phyloP scores from a whole-genome alignment of 30 jellyfish, hydroid and myxozoan species.

The Catostylus mosaicus region DNA sequence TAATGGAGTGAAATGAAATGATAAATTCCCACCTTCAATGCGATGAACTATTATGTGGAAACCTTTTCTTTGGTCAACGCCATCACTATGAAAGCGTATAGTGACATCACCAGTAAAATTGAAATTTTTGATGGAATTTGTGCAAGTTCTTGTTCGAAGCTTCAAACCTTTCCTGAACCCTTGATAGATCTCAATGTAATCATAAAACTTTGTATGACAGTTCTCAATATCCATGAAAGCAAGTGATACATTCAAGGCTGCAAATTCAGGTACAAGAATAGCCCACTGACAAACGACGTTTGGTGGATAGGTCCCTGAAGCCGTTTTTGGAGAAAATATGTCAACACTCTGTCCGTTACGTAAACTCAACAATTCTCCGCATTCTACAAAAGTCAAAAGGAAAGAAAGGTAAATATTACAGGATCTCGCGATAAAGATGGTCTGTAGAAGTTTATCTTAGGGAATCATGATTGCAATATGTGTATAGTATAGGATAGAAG shows the following conservation, averaged over 20 bases:
- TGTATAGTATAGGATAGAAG: too few relatives aligned
- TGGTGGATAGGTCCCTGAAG: slow-evolving; percentile 5
- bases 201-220: background rate
- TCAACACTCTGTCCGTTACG: background rate
- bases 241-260: background rate
- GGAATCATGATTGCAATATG: too few relatives aligned
- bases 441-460: too few relatives aligned
- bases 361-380: slow-evolving; percentile 3
- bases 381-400: slow-evolving; percentile 10
- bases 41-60: slow-evolving; percentile 2
- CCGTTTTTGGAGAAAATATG: slow-evolving; percentile 7
- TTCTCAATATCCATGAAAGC: slow-evolving; percentile 9
- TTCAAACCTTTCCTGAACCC: slow-evolving; percentile 11
- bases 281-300: slow-evolving; percentile 17
- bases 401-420: too few relatives aligned
- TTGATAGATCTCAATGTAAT: slow-evolving; percentile 5
- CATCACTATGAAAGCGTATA: slow-evolving; percentile 16
- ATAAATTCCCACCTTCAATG: slow-evolving; percentile 1
- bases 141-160: background rate
- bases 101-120: slow-evolving; percentile 15
- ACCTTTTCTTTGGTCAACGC: background rate
- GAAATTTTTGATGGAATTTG: background rate
- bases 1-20: too few relatives aligned
- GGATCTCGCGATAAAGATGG: too few relatives aligned
- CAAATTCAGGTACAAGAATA: background rate